Evolutionary conservation across 2,113 vertebrate genomes (phyloP).

Genomic region (Rhipidura dahli): DNA sequence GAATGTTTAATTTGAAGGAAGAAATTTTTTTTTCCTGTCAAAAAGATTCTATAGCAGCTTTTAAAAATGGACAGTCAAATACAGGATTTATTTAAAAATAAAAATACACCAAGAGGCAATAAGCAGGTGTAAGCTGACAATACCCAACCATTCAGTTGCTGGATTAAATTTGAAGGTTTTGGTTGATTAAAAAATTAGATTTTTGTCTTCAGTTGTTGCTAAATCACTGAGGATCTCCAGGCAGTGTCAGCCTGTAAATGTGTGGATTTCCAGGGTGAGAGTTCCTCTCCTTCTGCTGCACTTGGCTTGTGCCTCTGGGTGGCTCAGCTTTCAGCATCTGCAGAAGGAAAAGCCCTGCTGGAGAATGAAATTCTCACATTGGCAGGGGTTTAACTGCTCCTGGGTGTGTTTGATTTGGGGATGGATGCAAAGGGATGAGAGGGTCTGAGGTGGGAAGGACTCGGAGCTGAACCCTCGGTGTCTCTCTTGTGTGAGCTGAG

Average conservation of each 20-base stretch:
- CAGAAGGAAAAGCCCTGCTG: neutral
- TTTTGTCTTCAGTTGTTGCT: neutral
- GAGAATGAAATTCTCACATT: neutral
- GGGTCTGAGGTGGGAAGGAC: neutral
- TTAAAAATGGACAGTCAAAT: neutral
- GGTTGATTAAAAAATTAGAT: neutral
- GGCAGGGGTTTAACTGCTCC: neutral
- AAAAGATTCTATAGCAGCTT: neutral
- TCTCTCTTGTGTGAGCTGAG: neutral
- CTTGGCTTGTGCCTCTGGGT: neutral
- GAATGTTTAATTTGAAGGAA: neutral
- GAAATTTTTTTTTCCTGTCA: neutral
- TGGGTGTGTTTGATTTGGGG: neutral
- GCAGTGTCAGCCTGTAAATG: neutral
- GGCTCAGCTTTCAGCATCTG: neutral
- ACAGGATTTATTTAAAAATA: neutral
- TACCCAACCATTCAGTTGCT: neutral
- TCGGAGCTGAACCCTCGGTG: neutral
- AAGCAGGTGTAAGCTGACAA: neutral
- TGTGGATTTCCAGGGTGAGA: neutral
- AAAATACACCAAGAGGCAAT: neutral
- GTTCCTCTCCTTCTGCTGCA: neutral
- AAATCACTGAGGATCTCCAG: constrained; percentile 32
- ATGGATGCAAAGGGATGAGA: neutral
- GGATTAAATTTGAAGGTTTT: neutral